A percentile compares a stretch with the other conserved stretches of the same genome.
These are phyloP conservation scores for Notarius lentiginosus DNA, from an alignment of 2,113 vertebrate genomes.

Conservation along the genomic window DNA sequence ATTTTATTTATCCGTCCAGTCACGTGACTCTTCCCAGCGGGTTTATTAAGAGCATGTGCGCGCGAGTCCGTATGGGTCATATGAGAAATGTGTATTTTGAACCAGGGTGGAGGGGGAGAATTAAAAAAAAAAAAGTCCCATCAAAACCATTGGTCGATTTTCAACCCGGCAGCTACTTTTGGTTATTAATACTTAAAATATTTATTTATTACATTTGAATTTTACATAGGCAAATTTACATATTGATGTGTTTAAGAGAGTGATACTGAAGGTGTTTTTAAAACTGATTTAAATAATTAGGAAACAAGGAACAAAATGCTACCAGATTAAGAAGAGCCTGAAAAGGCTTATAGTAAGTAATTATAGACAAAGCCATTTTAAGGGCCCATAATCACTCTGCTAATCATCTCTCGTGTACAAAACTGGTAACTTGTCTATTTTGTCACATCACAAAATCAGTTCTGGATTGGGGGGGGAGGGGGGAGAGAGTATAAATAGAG, in stretches of 20 bases:
- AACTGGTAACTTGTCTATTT: not conserved
- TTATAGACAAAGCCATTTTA: not conserved
- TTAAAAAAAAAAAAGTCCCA: not conserved
- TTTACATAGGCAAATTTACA: not conserved
- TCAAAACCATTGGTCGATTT: not conserved
- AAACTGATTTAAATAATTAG: not conserved
- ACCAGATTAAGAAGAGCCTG: not conserved
- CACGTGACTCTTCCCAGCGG: no score
- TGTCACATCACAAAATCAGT: no score
- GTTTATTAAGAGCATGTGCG: no score
- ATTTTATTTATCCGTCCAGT: no score
- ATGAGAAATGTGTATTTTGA: no score
- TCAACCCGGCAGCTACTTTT: not conserved
- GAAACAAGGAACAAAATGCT: not conserved
- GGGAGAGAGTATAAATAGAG: no score
- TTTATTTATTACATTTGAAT: no score
- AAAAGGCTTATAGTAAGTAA: not conserved
- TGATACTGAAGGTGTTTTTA: not conserved
- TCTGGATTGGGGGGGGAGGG: no score
- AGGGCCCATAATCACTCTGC: not conserved
- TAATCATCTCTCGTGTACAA: not conserved
- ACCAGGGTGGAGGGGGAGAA: no score
- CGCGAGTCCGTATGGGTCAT: no score
- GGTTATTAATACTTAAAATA: not conserved
- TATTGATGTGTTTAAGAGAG: not conserved